Conservation (phyloP, 2,113 vertebrate genomes). For the Chaetura pelagica region DNA sequence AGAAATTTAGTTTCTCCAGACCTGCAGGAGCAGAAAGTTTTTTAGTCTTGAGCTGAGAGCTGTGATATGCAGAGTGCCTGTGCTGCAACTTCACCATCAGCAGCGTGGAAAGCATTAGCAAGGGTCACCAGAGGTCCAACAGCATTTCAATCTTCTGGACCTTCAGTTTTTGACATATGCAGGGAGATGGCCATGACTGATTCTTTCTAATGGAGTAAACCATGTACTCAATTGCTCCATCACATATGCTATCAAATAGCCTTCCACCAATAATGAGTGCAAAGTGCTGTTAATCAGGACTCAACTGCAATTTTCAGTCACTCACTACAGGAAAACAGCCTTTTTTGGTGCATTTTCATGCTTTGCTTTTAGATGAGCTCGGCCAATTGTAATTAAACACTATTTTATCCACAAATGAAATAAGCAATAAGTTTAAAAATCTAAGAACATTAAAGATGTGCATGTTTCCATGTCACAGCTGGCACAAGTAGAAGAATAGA, state of each 20-base stretch:
- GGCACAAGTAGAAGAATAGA: background rate
- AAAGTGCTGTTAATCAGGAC: background rate
- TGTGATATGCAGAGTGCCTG: background rate
- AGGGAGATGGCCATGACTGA: background rate
- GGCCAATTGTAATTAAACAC: background rate
- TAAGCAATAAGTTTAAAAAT: background rate
- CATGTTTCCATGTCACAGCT: background rate
- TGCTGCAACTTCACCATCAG: background rate
- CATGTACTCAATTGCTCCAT: background rate
- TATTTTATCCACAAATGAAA: background rate
- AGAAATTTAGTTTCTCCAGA: background rate
- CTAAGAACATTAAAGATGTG: background rate
- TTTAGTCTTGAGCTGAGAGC: background rate
- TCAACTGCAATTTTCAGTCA: background rate
- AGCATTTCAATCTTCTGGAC: background rate
- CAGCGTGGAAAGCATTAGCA: background rate
- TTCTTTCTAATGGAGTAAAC: background rate
- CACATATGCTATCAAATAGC: background rate
- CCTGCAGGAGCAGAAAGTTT: background rate
- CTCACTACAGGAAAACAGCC: background rate
- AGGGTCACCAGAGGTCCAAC: background rate
- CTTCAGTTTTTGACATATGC: background rate
- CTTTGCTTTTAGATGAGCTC: background rate
- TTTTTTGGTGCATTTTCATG: background rate
- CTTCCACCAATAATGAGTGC: background rate